Evolutionary conservation across 2,797 vertebrate genomes (phyloP).

Genomic region (Channallabes apus): DNA sequence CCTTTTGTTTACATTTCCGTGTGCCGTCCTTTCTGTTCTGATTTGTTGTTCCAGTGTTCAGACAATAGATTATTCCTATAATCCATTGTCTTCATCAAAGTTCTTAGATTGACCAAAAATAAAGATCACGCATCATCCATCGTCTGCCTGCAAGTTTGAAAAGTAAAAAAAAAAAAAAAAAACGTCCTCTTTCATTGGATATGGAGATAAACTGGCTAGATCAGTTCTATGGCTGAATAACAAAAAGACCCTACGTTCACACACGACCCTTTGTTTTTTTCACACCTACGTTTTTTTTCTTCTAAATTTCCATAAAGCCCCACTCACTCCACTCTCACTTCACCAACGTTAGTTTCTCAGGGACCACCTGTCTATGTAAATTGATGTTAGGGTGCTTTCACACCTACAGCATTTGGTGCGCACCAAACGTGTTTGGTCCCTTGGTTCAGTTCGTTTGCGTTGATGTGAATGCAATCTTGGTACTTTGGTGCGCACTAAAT

Average conservation of each 20-base stretch:
- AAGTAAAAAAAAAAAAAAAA: background rate
- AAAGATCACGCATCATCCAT: background rate
- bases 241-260: background rate
- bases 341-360: too few species aligned
- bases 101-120: background rate
- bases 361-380: too few species aligned
- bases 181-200: background rate
- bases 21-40: background rate
- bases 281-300: too few species aligned
- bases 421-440: too few species aligned
- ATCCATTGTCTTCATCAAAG: background rate
- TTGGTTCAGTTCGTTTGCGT: too few species aligned
- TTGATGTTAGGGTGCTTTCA: too few species aligned
- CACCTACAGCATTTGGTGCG: too few species aligned
- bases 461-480: too few species aligned
- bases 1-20: background rate
- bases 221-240: background rate
- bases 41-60: background rate
- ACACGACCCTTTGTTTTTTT: background rate
- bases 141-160: background rate
- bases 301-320: too few species aligned
- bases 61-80: background rate
- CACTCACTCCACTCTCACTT: too few species aligned
- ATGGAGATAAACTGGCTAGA: background rate
- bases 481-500: too few species aligned